A percentile compares a stretch with the other conserved stretches of the same genome.
These are phyloP conservation scores for Hoplostethus atlanticus DNA, from an alignment of 2,797 vertebrate species.

Conservation along the genomic window DNA sequence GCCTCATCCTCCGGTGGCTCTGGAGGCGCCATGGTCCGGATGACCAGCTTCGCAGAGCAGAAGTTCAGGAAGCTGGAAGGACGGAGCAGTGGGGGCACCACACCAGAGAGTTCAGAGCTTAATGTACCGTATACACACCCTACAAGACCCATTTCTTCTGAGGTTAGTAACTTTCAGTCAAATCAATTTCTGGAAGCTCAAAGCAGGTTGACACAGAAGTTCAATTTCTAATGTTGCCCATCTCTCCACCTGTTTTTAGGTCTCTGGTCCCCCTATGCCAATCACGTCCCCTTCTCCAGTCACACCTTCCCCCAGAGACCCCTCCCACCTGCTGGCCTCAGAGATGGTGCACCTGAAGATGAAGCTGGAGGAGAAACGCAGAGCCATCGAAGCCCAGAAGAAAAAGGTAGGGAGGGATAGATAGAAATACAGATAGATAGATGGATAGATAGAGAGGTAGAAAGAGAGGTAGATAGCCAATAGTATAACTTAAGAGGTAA, in stretches of 20 bases:
- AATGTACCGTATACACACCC: constrained; percentile 88
- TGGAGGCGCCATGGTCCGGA: constrained; percentile 84
- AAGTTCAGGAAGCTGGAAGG: constrained; percentile 96
- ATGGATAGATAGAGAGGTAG: neutral
- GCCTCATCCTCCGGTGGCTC: constrained; percentile 89
- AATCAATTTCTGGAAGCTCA: neutral
- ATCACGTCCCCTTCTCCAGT: constrained; percentile 77
- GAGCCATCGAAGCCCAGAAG: constrained; percentile 98
- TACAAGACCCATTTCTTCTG: constrained; percentile 82
- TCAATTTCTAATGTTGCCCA: neutral
- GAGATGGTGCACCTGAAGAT: constrained; percentile 98
- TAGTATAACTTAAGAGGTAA: neutral
- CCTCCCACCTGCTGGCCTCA: constrained; percentile 92
- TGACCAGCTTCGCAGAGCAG: constrained; percentile 99
- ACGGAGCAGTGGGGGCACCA: constrained; percentile 94
- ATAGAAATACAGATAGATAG: neutral
- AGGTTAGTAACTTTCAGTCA: constrained; percentile 73
- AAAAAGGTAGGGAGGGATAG: constrained; percentile 84
- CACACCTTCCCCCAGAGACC: constrained; percentile 87
- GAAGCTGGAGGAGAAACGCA: constrained; percentile 97
- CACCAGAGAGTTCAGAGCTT: constrained; percentile 93
- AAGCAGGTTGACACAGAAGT: neutral
- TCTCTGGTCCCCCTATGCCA: constrained; percentile 72
- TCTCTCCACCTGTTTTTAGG: constrained; percentile 50
- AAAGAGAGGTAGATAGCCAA: too few relatives aligned